These are phyloP conservation scores for Sebastes diploproa DNA, from an alignment of 2,797 vertebrate species.

Conservation along the genomic window DNA sequence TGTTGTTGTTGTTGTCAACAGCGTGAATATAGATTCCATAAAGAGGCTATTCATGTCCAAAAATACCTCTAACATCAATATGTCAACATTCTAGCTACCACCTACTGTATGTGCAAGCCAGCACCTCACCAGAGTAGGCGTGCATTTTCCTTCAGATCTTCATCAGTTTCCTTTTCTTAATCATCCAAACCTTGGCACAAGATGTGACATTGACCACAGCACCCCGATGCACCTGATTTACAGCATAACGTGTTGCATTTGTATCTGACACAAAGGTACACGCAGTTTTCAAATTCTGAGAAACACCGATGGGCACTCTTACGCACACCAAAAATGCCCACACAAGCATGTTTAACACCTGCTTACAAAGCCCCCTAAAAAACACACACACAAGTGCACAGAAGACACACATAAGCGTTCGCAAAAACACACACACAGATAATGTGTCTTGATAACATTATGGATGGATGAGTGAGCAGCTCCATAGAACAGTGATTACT, in stretches of 20 bases:
- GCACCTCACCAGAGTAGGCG: neutral
- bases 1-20: neutral
- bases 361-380: constrained; percentile 30
- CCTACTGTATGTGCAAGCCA: neutral
- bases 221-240: neutral
- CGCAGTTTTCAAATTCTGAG: neutral
- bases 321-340: neutral
- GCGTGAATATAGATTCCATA: neutral
- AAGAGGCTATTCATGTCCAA: neutral
- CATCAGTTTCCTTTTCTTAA: neutral
- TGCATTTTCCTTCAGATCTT: neutral
- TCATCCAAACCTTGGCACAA: neutral
- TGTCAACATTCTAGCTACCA: neutral
- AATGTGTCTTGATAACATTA: constrained; percentile 75
- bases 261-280: constrained; percentile 16
- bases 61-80: neutral
- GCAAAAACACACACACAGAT: constrained; percentile 35
- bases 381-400: constrained; percentile 23
- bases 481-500: constrained; percentile 73
- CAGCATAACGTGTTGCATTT: constrained; percentile 43
- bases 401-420: constrained; percentile 16
- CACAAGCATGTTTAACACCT: constrained; percentile 41
- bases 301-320: neutral
- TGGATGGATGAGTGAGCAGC: constrained; percentile 73
- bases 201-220: neutral